Conservation (phyloP, 2,797 vertebrate species). For the Tarsius wallacei region DNA sequence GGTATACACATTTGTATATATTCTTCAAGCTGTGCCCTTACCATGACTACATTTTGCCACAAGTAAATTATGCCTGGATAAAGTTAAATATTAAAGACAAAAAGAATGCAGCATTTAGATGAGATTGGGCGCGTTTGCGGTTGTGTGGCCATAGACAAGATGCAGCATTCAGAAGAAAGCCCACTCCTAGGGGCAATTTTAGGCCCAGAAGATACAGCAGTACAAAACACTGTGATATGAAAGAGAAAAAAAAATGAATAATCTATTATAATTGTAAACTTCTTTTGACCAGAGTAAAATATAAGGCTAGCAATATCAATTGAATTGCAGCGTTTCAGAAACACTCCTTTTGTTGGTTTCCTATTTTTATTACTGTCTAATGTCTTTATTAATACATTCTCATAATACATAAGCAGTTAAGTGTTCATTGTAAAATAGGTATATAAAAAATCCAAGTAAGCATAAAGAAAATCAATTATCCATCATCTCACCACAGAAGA, state of each 20-base stretch:
- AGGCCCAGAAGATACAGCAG: neutral
- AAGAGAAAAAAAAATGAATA: neutral
- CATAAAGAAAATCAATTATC: conserved; percentile 62
- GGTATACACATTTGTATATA: rapidly evolving
- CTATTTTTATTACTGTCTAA: conserved; percentile 53
- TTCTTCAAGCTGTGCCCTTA: neutral
- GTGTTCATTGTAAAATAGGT: neutral
- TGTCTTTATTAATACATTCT: conserved; percentile 58
- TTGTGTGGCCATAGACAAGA: too few relatives aligned
- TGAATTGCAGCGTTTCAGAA: conserved; percentile 44
- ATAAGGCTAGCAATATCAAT: neutral
- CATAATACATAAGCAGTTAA: conserved; percentile 32
- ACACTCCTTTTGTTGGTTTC: neutral
- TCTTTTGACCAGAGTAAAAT: conserved; percentile 46
- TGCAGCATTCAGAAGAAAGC: neutral
- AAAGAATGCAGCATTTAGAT: neutral
- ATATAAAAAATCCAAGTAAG: conserved; percentile 52
- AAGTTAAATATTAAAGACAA: neutral
- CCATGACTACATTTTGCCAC: neutral
- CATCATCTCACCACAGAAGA: neutral
- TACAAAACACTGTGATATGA: neutral
- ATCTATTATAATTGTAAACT: neutral
- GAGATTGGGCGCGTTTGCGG: too few relatives aligned
- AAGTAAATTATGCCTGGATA: neutral
- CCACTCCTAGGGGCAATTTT: too few relatives aligned